Evolutionary conservation across 2,113 vertebrate species (phyloP).

Genomic region (Channa argus): DNA sequence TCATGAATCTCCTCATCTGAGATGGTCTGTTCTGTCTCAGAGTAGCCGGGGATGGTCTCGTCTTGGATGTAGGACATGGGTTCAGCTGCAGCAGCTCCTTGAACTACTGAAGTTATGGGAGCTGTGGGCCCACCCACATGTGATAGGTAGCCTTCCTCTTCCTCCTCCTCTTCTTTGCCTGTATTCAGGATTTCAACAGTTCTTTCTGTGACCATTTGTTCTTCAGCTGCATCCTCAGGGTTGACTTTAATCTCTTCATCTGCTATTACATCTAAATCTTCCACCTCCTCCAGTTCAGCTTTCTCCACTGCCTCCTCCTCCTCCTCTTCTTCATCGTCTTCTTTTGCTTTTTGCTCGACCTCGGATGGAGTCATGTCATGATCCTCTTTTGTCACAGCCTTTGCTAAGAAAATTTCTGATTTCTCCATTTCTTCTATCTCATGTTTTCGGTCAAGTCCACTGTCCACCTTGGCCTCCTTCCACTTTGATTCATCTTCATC

Average conservation of each 20-base stretch:
- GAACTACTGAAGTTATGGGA: conserved; percentile 73
- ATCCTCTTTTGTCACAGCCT: conserved; percentile 56
- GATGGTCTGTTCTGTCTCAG: conserved; percentile 98
- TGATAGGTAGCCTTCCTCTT: conserved; percentile 77
- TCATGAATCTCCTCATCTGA: conserved; percentile 99
- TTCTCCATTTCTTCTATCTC: conserved; percentile 85
- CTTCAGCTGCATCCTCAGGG: conserved; percentile 69
- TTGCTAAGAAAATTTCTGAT: conserved; percentile 63
- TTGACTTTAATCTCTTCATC: conserved; percentile 79
- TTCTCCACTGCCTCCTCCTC: conserved; percentile 88
- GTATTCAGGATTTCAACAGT: conserved; percentile 44
- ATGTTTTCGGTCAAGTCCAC: conserved; percentile 84
- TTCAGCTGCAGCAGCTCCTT: conserved; percentile 84
- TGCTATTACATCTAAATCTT: conserved; percentile 85
- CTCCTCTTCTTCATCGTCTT: conserved; percentile 79
- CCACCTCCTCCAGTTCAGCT: conserved; percentile 92
- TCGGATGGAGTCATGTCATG: conserved; percentile 75
- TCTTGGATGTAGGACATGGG: conserved; percentile 95
- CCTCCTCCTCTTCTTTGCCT: conserved; percentile 74
- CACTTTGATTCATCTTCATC: conserved; percentile 77
- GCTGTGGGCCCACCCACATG: conserved; percentile 83
- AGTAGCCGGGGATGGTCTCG: conserved; percentile 97
- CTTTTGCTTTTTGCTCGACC: conserved; percentile 79
- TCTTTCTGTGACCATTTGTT: conserved; percentile 56
- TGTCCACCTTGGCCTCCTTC: conserved; percentile 73